These are phyloP conservation scores for Myotis davidii DNA, from an alignment of 2,113 vertebrate species.

Conservation along the genomic window DNA sequence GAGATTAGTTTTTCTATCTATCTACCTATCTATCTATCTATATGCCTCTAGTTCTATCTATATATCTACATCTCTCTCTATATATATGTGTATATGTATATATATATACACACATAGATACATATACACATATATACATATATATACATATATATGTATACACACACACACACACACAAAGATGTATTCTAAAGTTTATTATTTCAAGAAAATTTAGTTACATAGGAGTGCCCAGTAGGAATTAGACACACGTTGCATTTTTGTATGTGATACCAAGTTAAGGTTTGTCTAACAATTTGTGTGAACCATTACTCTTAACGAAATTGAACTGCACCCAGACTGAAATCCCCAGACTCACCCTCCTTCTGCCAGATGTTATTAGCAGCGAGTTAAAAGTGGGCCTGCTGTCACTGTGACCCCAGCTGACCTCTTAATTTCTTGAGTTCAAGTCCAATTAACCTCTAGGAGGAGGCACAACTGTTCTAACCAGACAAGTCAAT, in stretches of 20 bases:
- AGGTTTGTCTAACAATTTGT: conserved; percentile 9
- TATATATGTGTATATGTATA: no score
- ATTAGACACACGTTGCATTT: not conserved
- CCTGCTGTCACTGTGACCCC: conserved; percentile 95
- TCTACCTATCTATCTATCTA: not conserved
- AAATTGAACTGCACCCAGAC: conserved; percentile 71
- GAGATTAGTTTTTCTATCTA: not conserved
- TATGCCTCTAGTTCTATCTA: not conserved
- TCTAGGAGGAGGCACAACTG: conserved; percentile 91
- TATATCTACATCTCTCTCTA: no score
- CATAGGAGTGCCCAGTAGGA: not conserved
- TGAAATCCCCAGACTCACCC: conserved; percentile 84
- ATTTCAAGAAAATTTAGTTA: conserved; percentile 12
- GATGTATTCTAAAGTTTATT: not conserved
- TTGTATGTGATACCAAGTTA: not conserved
- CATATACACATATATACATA: not conserved
- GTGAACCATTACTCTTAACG: conserved; percentile 54
- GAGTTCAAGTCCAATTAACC: conserved; percentile 99
- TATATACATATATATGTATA: no score
- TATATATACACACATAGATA: not conserved
- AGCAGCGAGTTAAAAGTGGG: conserved; percentile 92
- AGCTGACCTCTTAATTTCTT: conserved; percentile 98
- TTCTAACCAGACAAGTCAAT: conserved; percentile 93
- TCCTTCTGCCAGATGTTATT: conserved; percentile 94
- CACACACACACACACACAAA: not conserved